These are phyloP conservation scores for Xylota segnis DNA, from an alignment of 2,888 invertebrate species.

Conservation along the genomic window DNA sequence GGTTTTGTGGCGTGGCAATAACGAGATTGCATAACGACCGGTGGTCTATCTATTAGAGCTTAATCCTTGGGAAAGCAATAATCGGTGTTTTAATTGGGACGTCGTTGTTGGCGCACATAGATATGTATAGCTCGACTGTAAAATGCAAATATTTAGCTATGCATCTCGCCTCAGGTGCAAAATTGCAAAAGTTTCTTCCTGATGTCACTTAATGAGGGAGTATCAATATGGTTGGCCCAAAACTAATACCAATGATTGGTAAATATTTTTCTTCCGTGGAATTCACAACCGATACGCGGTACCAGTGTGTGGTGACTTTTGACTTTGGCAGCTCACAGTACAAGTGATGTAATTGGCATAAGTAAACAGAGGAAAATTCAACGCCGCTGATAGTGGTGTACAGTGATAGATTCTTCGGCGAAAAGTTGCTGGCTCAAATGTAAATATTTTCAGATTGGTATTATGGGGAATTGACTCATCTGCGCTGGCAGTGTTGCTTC, in stretches of 20 bases:
- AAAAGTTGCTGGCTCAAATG: too few species aligned
- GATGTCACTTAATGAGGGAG: conserved; percentile 12
- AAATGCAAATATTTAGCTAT: conserved; percentile 25
- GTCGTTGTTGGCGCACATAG: conserved; percentile 3
- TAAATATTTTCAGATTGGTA: too few species aligned
- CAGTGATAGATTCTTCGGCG: too few species aligned
- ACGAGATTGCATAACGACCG: conserved; percentile 35
- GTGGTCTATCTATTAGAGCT: neutral
- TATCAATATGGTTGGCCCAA: conserved; percentile 13
- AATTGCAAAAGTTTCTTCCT: conserved; percentile 33
- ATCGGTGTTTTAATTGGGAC: conserved; percentile 37
- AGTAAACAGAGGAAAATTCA: neutral
- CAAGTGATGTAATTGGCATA: neutral
- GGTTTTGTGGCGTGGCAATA: conserved; percentile 21
- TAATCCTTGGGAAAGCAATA: conserved; percentile 13
- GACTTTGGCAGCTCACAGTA: neutral
- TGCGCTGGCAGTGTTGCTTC: too few species aligned
- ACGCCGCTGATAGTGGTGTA: too few species aligned
- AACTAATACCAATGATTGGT: conserved; percentile 22
- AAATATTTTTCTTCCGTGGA: neutral
- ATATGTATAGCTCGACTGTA: neutral
- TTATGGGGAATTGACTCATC: too few species aligned
- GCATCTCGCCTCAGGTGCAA: neutral
- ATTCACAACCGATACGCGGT: neutral
- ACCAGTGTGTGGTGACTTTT: neutral